Evolutionary conservation across 2,888 invertebrate species (phyloP).

Genomic region (Aphelenchoides bicaudatus): DNA sequence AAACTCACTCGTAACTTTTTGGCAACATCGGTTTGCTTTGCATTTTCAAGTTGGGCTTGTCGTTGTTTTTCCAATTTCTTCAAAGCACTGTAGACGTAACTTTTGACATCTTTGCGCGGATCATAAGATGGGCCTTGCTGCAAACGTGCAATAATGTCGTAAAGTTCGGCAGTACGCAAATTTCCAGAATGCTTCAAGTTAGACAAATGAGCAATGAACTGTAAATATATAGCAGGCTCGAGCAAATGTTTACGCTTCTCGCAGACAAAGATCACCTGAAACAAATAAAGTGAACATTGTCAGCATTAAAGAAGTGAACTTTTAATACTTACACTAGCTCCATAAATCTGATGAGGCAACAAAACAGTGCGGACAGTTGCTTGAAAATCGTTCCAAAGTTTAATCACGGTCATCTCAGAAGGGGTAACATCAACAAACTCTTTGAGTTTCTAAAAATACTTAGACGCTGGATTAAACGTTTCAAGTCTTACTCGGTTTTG

Average conservation of each 20-base stretch:
- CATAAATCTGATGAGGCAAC: not conserved
- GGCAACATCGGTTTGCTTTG: not conserved
- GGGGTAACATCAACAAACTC: constrained; percentile 16
- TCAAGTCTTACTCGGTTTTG: no score
- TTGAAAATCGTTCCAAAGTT: constrained; percentile 9
- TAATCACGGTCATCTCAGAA: constrained; percentile 14
- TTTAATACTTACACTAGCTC: constrained; percentile 4
- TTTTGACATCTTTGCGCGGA: constrained; percentile 9
- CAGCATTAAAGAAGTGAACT: no score
- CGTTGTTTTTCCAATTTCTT: constrained; percentile 10
- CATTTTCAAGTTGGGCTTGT: not conserved
- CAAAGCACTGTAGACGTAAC: constrained; percentile 1
- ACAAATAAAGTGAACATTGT: not conserved
- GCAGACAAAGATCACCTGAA: constrained; percentile 6
- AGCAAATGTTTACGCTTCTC: constrained; percentile 8
- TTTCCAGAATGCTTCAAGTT: constrained; percentile 3
- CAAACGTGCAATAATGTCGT: constrained; percentile 14
- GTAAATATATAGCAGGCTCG: constrained; percentile 8
- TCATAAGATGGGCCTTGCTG: constrained; percentile 10
- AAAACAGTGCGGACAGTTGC: constrained; percentile 7
- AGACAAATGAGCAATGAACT: constrained; percentile 8
- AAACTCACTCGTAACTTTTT: no score
- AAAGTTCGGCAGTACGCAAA: constrained; percentile 10
- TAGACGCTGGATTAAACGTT: no score
- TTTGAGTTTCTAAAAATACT: no score